A percentile compares a stretch with the other conserved stretches of the same genome.
Conservation (phyloP, 1,140 invertebrate genomes). For the Calycopis cecrops region DNA sequence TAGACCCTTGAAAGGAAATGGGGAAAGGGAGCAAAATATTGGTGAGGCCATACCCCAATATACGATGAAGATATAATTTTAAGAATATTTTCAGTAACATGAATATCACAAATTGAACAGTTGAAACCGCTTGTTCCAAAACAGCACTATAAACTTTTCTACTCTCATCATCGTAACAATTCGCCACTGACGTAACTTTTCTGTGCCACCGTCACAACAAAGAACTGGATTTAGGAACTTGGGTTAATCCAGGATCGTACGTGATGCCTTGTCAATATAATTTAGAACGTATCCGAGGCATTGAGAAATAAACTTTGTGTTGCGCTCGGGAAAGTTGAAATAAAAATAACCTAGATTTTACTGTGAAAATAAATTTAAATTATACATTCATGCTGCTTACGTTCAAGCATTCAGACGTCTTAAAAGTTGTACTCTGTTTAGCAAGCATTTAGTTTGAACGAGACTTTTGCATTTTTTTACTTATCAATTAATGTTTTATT, state of each 20-base stretch:
- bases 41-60: too few relatives aligned
- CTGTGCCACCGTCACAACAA: constrained; percentile 7
- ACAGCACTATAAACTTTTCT: too few relatives aligned
- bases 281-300: constrained; percentile 24
- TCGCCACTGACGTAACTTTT: background rate
- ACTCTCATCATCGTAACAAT: too few relatives aligned
- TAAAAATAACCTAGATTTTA: background rate
- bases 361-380: constrained; percentile 6
- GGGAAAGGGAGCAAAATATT: too few relatives aligned
- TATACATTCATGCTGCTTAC: background rate
- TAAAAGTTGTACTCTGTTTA: constrained; percentile 3
- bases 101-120: too few relatives aligned
- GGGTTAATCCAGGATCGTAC: constrained; percentile 48
- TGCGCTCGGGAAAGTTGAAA: background rate
- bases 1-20: too few relatives aligned
- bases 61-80: too few relatives aligned
- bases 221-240: constrained; percentile 26
- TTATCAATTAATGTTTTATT: background rate
- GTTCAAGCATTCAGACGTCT: background rate
- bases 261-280: constrained; percentile 52
- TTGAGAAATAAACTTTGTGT: background rate
- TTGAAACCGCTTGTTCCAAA: too few relatives aligned
- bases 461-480: constrained; percentile 8
- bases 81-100: too few relatives aligned
- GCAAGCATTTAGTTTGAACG: constrained; percentile 8